Evolutionary conservation across 2,888 invertebrate genomes (phyloP).

Genomic region (Cancer borealis): DNA sequence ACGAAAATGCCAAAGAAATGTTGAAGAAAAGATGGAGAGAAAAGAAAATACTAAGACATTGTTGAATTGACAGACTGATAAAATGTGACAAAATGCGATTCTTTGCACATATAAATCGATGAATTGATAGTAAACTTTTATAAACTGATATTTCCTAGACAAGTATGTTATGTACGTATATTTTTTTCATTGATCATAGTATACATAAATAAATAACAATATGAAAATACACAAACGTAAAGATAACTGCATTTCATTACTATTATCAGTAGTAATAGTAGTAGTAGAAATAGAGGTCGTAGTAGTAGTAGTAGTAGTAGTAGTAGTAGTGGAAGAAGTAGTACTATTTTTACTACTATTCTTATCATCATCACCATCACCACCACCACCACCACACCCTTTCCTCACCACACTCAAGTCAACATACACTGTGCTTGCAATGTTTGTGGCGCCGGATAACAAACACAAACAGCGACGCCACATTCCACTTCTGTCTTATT

Average conservation of each 20-base stretch:
- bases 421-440: no score
- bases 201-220: background rate
- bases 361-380: background rate
- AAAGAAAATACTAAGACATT: background rate
- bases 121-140: background rate
- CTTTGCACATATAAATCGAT: background rate
- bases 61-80: background rate
- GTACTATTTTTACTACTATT: background rate
- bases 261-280: background rate
- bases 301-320: background rate
- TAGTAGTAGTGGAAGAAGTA: no score
- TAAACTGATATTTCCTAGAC: background rate
- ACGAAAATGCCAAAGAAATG: background rate
- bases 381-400: no score
- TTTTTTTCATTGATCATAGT: background rate
- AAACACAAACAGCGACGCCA: no score
- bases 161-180: no score
- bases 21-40: background rate
- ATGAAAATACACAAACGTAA: background rate
- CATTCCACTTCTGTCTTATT: no score
- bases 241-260: background rate
- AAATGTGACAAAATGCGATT: background rate
- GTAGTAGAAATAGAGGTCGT: no score
- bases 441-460: no score
- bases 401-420: no score